Evolutionary conservation across 2,888 invertebrate species (phyloP).

Genomic region (Limnephilus marmoratus): DNA sequence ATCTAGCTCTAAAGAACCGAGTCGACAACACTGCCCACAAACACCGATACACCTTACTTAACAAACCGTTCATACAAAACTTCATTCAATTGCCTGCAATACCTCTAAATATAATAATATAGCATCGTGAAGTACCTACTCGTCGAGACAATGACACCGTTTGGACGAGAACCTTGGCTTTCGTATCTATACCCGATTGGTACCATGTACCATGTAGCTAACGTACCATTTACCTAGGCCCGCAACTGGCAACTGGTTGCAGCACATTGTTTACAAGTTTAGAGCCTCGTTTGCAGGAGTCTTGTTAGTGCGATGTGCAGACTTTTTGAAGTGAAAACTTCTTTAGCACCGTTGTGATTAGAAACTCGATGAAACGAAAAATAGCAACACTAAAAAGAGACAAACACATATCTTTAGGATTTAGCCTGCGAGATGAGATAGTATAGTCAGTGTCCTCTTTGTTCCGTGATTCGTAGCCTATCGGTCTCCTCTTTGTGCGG

Average conservation of each 20-base stretch:
- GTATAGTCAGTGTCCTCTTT: no score
- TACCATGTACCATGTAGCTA: background rate
- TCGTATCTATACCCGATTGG: background rate
- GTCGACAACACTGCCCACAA: background rate
- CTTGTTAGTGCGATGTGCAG: background rate
- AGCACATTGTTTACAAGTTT: background rate
- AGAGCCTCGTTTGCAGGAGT: background rate
- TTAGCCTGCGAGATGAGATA: no score
- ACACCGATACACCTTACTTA: background rate
- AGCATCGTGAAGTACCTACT: background rate
- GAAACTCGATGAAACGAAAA: no score
- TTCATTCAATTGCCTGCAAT: background rate
- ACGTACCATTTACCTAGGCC: no score
- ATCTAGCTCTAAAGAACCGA: no score
- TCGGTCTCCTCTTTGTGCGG: no score
- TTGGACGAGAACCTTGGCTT: background rate
- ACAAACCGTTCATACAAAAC: background rate
- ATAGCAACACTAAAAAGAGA: no score
- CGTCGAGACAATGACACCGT: background rate
- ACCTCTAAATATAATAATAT: background rate
- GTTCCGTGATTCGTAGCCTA: no score
- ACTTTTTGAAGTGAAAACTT: no score
- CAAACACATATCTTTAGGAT: no score
- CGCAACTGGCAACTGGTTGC: background rate
- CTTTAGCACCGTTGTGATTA: no score